Evolutionary conservation across 2,797 vertebrate species (phyloP).

Genomic region (Agapornis canus): DNA sequence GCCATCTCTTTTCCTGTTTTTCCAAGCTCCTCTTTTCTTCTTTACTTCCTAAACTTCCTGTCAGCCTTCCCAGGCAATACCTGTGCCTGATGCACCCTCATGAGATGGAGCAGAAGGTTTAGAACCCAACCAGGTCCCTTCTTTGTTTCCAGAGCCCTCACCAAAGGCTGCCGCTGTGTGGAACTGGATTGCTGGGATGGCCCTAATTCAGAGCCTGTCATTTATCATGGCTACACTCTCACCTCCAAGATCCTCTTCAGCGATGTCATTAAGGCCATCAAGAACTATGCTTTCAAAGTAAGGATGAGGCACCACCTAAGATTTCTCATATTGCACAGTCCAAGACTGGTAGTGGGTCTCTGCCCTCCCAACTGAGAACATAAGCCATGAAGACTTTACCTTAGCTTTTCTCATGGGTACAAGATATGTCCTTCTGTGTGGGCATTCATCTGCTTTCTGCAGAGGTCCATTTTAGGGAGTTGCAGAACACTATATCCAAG

Average conservation of each 20-base stretch:
- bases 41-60: neutral
- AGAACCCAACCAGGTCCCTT: neutral
- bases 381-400: neutral
- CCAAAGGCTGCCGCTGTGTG: slow-evolving; percentile 94
- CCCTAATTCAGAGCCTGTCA: slow-evolving; percentile 87
- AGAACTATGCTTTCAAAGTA: slow-evolving; percentile 94
- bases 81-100: neutral
- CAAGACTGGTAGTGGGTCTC: neutral
- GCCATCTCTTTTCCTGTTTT: neutral
- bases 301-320: neutral
- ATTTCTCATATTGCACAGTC: neutral
- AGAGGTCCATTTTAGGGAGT: neutral
- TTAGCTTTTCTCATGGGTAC: neutral
- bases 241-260: slow-evolving; percentile 95
- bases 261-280: slow-evolving; percentile 90
- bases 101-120: neutral
- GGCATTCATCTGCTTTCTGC: neutral
- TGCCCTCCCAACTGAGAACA: neutral
- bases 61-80: neutral
- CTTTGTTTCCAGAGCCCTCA: slow-evolving; percentile 83
- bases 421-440: neutral
- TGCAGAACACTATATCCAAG: neutral
- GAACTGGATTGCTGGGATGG: slow-evolving; percentile 98
- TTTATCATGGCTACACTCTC: slow-evolving; percentile 95
- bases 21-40: neutral